Evolutionary conservation across 2,888 invertebrate genomes (phyloP).

Genomic region (Synergus itoensis): DNA sequence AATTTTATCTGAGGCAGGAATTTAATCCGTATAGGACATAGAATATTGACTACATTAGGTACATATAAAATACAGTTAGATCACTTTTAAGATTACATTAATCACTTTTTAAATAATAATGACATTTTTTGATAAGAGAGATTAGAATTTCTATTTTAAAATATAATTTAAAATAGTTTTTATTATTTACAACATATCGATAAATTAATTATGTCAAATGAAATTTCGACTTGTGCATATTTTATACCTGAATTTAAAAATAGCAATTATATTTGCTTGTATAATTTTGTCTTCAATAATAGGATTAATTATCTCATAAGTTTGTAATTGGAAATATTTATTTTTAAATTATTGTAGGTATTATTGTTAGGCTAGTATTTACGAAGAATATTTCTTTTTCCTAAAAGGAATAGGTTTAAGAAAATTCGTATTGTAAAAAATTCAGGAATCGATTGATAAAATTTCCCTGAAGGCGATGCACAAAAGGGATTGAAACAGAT

Average conservation of each 20-base stretch:
- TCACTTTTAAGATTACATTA: background rate
- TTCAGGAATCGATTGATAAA: slow-evolving; percentile 46
- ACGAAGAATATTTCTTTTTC: background rate
- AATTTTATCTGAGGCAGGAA: slow-evolving; percentile 11
- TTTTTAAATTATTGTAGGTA: background rate
- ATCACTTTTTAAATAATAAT: background rate
- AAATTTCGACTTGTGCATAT: background rate
- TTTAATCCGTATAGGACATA: background rate
- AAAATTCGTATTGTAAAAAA: slow-evolving; percentile 20
- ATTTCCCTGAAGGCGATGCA: slow-evolving; percentile 60
- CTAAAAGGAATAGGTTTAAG: background rate
- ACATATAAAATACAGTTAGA: background rate
- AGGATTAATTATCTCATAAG: background rate
- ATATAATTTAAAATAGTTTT: background rate
- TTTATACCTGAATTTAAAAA: background rate
- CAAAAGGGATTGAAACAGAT: slow-evolving; percentile 65
- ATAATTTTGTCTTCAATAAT: background rate
- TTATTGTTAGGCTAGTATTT: too few species aligned
- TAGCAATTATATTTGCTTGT: background rate
- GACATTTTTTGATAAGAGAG: background rate
- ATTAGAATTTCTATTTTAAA: background rate
- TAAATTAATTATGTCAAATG: background rate
- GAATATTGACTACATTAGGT: slow-evolving; percentile 14
- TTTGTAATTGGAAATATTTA: background rate
- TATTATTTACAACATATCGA: background rate